Evolutionary conservation across 1,140 invertebrate genomes (phyloP).

Genomic region (Gryllus bimaculatus): DNA sequence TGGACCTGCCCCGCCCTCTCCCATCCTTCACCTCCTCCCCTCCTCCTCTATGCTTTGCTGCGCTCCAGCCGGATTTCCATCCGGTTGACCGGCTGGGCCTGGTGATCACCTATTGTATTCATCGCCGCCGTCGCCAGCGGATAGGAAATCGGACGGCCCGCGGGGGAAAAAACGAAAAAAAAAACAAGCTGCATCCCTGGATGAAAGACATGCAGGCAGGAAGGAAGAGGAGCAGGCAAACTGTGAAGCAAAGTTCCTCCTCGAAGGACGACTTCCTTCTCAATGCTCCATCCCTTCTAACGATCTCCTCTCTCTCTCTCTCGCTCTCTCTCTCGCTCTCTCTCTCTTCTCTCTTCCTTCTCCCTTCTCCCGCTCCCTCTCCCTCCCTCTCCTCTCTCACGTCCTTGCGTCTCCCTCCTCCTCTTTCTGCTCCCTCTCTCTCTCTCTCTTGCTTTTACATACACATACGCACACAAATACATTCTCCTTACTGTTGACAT

Average conservation of each 20-base stretch:
- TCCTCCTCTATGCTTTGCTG: too few species aligned
- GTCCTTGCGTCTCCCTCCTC: too few species aligned
- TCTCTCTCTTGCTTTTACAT: background rate
- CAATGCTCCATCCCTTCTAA: background rate
- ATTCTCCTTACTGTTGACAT: too few species aligned
- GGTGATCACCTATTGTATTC: background rate
- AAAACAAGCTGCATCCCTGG: background rate
- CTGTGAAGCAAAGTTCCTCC: background rate
- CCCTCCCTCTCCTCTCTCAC: background rate
- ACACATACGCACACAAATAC: background rate
- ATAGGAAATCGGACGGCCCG: background rate
- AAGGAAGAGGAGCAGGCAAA: background rate
- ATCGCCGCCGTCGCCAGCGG: too few species aligned
- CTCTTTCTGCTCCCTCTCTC: background rate
- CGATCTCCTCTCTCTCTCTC: background rate
- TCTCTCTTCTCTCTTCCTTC: background rate
- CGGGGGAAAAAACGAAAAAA: background rate
- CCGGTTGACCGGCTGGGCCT: background rate
- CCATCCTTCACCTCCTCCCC: too few species aligned
- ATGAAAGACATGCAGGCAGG: background rate
- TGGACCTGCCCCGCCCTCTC: too few species aligned
- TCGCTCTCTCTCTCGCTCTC: background rate
- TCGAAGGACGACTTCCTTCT: background rate
- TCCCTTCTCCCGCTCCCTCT: background rate
- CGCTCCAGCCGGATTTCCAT: background rate